Percentiles rank a stretch among this genome's conserved stretches.
These are phyloP conservation scores for Amblyjoppa proteus DNA, from an alignment of 2,888 invertebrate species.

Conservation along the genomic window DNA sequence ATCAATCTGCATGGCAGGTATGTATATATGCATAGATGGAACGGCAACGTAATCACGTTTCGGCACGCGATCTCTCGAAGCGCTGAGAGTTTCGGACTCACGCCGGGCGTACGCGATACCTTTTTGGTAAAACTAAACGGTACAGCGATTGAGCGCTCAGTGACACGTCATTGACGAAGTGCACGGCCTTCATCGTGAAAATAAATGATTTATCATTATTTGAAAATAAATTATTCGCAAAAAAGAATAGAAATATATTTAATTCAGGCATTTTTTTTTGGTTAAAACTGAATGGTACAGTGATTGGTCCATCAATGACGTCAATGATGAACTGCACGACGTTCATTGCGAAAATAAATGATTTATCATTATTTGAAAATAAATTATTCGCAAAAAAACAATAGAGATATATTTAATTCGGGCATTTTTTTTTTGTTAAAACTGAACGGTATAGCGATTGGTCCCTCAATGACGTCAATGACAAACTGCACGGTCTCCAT, in stretches of 20 bases:
- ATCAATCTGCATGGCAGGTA: slow-evolving; percentile 74
- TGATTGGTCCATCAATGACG: neutral
- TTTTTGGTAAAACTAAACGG: neutral
- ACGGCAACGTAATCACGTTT: slow-evolving; percentile 70
- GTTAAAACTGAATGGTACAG: neutral
- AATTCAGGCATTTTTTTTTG: neutral
- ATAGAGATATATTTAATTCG: no score
- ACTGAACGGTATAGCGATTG: neutral
- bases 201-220: no score
- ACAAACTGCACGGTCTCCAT: neutral
- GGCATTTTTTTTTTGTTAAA: neutral
- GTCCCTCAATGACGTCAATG: neutral
- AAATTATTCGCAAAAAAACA: no score
- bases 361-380: no score
- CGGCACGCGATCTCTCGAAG: slow-evolving; percentile 72
- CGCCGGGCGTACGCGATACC: neutral
- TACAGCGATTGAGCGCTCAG: neutral
- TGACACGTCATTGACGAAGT: neutral
- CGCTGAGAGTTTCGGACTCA: slow-evolving; percentile 16
- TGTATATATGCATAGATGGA: slow-evolving; percentile 41
- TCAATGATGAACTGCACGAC: neutral
- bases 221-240: no score
- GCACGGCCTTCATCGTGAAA: no score
- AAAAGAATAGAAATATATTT: no score
- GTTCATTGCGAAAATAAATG: no score